Base-by-base conservation (phyloP, 2,888 invertebrate species). In the Mamestra brassicae region DNA sequence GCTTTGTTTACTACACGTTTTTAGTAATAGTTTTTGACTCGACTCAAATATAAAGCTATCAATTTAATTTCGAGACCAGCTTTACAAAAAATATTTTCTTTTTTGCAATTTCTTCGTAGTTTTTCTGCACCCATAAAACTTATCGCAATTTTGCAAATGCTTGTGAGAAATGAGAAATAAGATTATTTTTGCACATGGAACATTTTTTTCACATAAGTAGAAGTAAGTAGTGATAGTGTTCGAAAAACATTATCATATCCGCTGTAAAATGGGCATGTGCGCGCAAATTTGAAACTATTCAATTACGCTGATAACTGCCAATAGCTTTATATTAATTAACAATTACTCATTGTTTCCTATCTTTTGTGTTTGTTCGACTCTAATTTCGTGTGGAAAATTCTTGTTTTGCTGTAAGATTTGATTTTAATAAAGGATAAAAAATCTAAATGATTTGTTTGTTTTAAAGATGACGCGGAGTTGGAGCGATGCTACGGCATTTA, bases 401-500 rank as follows among this genome's bases (percentile, higher is more conserved):
- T 67, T 81, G 82, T 79, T 52, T 70, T 82, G 65, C 62, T 71
- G 45, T 55, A 45, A 57, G 11, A 36, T 17, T 70, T 17, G 1
- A 15, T 69, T 54, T 42, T 17, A 72, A 72, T 73, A 80, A 80
- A 80, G 0, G 2, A 57, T 54, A 61, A 57, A 64, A 54, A 26
- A 62, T 3, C 15, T 52, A 55, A 62, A 58, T 52, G 3, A 45
- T 58, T 60, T 55, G 68, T 83, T 81, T 71, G 76, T 75, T 76
- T 89, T 88, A 76, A 88, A 96, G 95, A 95, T 86, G 95, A 96
- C 80, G 90, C 90, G 69, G 97, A 97, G 86, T 89, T 97, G 65
- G 96, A 96, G 87, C 97, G 97, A 88, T 98, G 98, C 92, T 98
- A 98, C 92, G 98, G 97, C 0, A 97, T 97, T 0, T 98, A 98